Conservation (phyloP, 2,888 invertebrate genomes). For the Scaptodrosophila latifasciaeformis region DNA sequence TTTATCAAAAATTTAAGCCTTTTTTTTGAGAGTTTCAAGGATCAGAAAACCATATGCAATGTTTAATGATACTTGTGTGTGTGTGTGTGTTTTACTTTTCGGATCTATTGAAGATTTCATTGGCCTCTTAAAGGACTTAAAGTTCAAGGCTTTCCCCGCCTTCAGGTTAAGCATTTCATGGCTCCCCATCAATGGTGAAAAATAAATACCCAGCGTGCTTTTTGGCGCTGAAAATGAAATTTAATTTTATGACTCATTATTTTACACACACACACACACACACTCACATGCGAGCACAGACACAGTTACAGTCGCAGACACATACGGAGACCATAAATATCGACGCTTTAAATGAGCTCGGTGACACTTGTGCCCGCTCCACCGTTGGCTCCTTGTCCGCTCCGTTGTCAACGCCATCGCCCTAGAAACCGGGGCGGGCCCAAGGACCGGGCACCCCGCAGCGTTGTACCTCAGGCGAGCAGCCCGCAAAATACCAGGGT, state of each 20-base stretch:
- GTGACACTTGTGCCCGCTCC: slow-evolving; percentile 37
- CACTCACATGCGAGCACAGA: slow-evolving; percentile 6
- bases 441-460: neutral
- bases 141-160: neutral
- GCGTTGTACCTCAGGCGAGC: too few species aligned
- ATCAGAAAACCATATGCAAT: too few species aligned
- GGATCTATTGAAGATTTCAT: too few species aligned
- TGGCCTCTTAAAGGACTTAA: too few species aligned
- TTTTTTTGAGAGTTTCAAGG: too few species aligned
- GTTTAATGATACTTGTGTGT: too few species aligned
- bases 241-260: slow-evolving; percentile 63
- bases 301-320: slow-evolving; percentile 16
- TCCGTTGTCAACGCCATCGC: slow-evolving; percentile 21
- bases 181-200: neutral
- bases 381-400: neutral
- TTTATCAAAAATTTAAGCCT: too few species aligned
- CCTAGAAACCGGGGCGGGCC: slow-evolving; percentile 11
- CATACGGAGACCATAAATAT: slow-evolving; percentile 30
- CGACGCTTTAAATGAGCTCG: slow-evolving; percentile 55
- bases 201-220: slow-evolving; percentile 2
- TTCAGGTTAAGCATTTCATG: neutral
- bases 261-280: slow-evolving; percentile 32
- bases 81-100: too few species aligned
- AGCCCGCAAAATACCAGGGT: too few species aligned
- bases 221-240: slow-evolving; percentile 34